Evolutionary conservation across 1,140 invertebrate genomes (phyloP).

Genomic region (Diabrotica undecimpunctata): DNA sequence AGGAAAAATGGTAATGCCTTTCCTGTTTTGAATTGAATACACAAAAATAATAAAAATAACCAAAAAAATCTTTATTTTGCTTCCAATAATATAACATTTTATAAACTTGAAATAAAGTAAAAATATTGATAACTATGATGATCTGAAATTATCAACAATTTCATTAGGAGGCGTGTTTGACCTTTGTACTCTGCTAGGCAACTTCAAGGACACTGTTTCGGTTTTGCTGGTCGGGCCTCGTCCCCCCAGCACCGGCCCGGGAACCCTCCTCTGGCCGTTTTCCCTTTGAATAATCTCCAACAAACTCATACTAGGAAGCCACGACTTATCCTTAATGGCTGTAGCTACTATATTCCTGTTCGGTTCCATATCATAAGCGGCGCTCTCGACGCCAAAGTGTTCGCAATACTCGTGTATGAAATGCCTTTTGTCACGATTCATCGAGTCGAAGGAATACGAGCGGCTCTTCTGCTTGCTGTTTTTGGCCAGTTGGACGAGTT

Average conservation of each 20-base stretch:
- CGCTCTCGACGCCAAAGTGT: constrained; percentile 89
- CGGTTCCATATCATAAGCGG: constrained; percentile 91
- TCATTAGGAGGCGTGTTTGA: constrained; percentile 8
- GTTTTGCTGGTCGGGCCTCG: constrained; percentile 26
- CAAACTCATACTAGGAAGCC: constrained; percentile 80
- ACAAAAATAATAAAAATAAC: background rate
- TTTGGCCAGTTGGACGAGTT: constrained; percentile 85
- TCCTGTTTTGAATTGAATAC: too few relatives aligned
- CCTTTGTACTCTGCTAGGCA: constrained; percentile 10
- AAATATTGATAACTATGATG: constrained; percentile 7
- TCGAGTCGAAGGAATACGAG: constrained; percentile 85
- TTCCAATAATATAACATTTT: background rate
- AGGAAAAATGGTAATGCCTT: too few relatives aligned
- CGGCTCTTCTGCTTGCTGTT: constrained; percentile 56
- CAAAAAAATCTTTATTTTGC: constrained; percentile 9
- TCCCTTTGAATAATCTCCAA: constrained; percentile 74
- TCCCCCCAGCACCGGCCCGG: constrained; percentile 55
- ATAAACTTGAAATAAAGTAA: constrained; percentile 13
- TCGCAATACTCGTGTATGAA: constrained; percentile 92
- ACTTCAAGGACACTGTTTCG: constrained; percentile 37
- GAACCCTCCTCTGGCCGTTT: constrained; percentile 72
- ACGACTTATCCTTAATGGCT: constrained; percentile 67
- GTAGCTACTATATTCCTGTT: constrained; percentile 93
- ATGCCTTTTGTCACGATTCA: constrained; percentile 87
- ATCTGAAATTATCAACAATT: constrained; percentile 1